phyloP scores from a whole-genome alignment of 2,888 invertebrate species.

The Pandemis cinnamomeana region DNA sequence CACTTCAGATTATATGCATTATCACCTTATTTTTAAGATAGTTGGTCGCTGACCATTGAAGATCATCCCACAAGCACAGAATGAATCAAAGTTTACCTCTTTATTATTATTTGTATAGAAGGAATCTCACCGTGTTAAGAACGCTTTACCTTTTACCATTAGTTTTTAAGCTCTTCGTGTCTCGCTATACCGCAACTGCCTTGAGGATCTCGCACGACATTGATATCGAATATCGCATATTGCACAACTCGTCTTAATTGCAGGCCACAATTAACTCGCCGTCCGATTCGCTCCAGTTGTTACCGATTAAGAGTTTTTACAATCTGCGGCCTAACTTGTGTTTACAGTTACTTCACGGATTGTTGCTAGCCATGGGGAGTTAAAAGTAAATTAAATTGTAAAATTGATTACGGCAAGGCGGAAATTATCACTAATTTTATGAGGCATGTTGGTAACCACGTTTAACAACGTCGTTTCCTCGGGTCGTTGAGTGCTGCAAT shows the following conservation, averaged over 20 bases:
- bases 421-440: slow-evolving; percentile 32
- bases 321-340: slow-evolving; percentile 66
- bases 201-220: neutral
- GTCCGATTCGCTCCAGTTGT: slow-evolving; percentile 82
- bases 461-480: neutral
- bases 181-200: neutral
- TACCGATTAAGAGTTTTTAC: slow-evolving; percentile 79
- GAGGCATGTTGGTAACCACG: neutral
- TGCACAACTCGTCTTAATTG: slow-evolving; percentile 80
- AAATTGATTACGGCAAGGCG: slow-evolving; percentile 47
- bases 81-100: too few relatives aligned
- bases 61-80: too few relatives aligned
- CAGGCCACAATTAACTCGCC: slow-evolving; percentile 71
- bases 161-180: neutral
- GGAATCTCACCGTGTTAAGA: neutral
- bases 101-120: too few relatives aligned
- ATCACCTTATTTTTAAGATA: too few relatives aligned
- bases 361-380: slow-evolving; percentile 70
- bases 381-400: slow-evolving; percentile 65
- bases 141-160: neutral
- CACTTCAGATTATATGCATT: too few relatives aligned
- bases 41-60: too few relatives aligned
- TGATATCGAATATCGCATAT: slow-evolving; percentile 60
- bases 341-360: slow-evolving; percentile 73
- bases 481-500: neutral